Evolutionary conservation across 2,113 vertebrate species (phyloP).

Genomic region (Phaethornis superciliosus): DNA sequence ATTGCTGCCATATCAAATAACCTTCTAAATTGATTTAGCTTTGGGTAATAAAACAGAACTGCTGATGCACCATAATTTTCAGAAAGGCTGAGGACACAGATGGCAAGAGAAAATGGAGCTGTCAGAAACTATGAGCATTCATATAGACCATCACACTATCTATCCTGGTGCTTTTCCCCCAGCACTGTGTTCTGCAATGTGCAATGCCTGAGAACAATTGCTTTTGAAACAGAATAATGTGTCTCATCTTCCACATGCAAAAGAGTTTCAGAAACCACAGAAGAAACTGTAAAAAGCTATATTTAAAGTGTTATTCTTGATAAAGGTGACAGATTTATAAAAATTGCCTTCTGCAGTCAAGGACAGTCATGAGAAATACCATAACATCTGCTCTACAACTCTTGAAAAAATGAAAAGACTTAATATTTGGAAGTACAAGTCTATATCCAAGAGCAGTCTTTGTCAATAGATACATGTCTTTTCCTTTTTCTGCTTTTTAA

Average conservation of each 20-base stretch:
- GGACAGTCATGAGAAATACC: neutral
- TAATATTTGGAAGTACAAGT: neutral
- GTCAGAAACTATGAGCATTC: conserved; percentile 53
- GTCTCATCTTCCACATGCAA: neutral
- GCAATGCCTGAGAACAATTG: neutral
- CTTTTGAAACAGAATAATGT: neutral
- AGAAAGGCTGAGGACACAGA: conserved; percentile 36
- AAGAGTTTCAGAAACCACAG: neutral
- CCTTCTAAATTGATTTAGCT: conserved; percentile 32
- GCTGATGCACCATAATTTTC: conserved; percentile 26
- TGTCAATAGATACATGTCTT: neutral
- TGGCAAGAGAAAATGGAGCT: conserved; percentile 53
- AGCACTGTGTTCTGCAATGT: neutral
- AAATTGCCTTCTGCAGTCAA: conserved; percentile 15
- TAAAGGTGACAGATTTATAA: conserved; percentile 11
- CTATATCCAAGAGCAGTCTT: neutral
- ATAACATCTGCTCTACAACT: neutral
- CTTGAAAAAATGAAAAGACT: neutral
- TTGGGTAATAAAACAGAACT: conserved; percentile 62
- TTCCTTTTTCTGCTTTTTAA: neutral
- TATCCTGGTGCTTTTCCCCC: neutral
- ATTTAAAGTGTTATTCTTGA: neutral
- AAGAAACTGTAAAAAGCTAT: conserved; percentile 11
- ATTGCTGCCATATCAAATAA: conserved; percentile 49
- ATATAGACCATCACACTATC: conserved; percentile 6